phyloP scores from a whole-genome alignment of 2,113 vertebrate species.

The Poecile atricapillus region DNA sequence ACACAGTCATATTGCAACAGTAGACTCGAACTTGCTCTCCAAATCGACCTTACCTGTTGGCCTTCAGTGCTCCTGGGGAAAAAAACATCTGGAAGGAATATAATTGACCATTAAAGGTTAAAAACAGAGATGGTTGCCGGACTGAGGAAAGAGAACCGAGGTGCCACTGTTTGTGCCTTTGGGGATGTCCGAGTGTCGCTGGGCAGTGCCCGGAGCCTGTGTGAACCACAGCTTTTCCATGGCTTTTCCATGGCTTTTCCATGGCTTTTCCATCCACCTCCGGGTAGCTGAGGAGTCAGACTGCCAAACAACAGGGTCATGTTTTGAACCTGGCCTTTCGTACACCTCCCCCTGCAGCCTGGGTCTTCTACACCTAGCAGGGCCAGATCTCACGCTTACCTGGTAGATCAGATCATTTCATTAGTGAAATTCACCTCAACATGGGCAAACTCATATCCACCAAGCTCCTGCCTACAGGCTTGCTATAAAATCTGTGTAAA shows the following conservation, averaged over 20 bases:
- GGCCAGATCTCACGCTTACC: neutral
- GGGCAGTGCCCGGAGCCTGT: slow-evolving; percentile 17
- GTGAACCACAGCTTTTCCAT: neutral
- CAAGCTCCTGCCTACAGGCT: neutral
- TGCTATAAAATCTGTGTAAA: neutral
- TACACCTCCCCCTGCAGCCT: neutral
- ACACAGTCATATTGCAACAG: slow-evolving; percentile 19
- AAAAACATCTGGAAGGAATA: slow-evolving; percentile 61
- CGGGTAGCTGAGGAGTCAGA: slow-evolving; percentile 7
- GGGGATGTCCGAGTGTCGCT: neutral
- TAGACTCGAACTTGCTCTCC: slow-evolving; percentile 5
- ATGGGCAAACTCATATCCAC: neutral
- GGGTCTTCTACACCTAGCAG: neutral
- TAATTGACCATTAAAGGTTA: slow-evolving; percentile 49
- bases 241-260: neutral
- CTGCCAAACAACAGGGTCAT: slow-evolving; percentile 33
- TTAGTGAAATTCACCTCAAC: neutral
- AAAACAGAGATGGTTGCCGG: slow-evolving; percentile 10
- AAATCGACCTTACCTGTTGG: slow-evolving; percentile 43
- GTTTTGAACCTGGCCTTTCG: slow-evolving; percentile 3
- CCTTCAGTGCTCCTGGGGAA: slow-evolving; percentile 45
- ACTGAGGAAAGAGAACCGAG: slow-evolving; percentile 27
- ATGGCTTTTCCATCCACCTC: slow-evolving; percentile 2
- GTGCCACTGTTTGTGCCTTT: neutral
- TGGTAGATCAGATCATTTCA: neutral